Evolutionary conservation across 2,797 vertebrate species (phyloP), one percentile per base, ranked within the genome.

Genomic region (Luscinia megarhynchos): DNA sequence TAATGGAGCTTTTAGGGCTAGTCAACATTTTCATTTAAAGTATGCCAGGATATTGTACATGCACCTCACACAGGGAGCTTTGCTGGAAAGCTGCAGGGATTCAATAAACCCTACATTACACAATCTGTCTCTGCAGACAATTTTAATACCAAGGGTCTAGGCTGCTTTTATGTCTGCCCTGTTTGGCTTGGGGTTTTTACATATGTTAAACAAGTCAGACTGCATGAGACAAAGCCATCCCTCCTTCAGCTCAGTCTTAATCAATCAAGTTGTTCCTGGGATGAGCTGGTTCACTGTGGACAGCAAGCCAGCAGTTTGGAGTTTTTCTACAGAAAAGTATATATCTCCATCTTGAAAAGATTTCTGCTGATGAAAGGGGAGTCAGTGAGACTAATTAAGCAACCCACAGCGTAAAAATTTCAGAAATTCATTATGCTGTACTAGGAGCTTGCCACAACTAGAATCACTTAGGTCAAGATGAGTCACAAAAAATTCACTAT

Each of bases 101-200:
- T 94, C 91, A 93, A 85, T 95, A 93, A 94, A 89, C 89, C 74
- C 51, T 79, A 43, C 70, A 89, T 91, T 94, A 89, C 83, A 81
- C 74, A 91, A 43, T 79, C 77, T 86, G 59, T 84, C 77, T 93
- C 93, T 67, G 70, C 32, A 84, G 85, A 82, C 43, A 87, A 63
- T 90, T 94, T 93, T 90, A 91, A 90, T 90, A 76, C 14, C 2
- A 2, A 69, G 32, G 15, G 55, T 58, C 67, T 94, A 75, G 66
- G 40, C 62, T 86, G 67, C 43, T 84, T 91, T 94, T 69, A 59
- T 70, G 6, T 88, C 84, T 88, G 23, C 40, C 29, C 50, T 84
- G 43, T 84, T 91, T 86, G 86, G 66, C 36, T 29, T 73, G 29
- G 38, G 11, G 30, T 93, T 95, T 90, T 93, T 94, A 78, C n/a